A percentile compares a stretch with the other conserved stretches of the same genome.
phyloP scores from a whole-genome alignment of 1,140 invertebrate genomes.

The Saccostrea glomerata region DNA sequence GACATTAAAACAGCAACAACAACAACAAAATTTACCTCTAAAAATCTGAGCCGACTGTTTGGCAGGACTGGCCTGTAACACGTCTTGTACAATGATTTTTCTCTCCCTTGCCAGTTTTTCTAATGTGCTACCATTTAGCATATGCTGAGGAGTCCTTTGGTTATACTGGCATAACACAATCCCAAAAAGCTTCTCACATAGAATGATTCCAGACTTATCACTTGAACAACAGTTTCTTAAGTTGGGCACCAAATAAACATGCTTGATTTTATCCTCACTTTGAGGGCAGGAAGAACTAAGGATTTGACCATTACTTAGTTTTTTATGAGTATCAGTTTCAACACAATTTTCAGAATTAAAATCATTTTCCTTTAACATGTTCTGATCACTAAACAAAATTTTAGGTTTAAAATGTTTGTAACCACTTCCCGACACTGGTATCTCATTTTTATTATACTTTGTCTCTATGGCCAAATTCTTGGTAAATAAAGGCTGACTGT shows the following conservation, averaged over 20 bases:
- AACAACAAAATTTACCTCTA: slow-evolving; percentile 55
- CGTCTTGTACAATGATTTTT: slow-evolving; percentile 63
- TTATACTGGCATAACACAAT: slow-evolving; percentile 65
- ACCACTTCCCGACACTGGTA: slow-evolving; percentile 38
- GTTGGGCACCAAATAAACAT: slow-evolving; percentile 61
- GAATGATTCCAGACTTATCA: slow-evolving; percentile 56
- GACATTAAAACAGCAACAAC: neutral
- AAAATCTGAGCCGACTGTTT: slow-evolving; percentile 60
- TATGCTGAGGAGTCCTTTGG: slow-evolving; percentile 41
- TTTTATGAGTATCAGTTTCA: slow-evolving; percentile 14
- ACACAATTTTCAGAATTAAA: slow-evolving; percentile 27
- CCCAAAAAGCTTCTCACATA: slow-evolving; percentile 66
- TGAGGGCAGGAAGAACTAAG: slow-evolving; percentile 24
- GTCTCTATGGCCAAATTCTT: neutral
- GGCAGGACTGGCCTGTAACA: slow-evolving; percentile 59
- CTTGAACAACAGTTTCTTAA: slow-evolving; percentile 52
- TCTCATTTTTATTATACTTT: slow-evolving; percentile 45
- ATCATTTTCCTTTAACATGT: slow-evolving; percentile 48
- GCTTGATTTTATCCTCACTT: slow-evolving; percentile 59
- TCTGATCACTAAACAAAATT: slow-evolving; percentile 44
- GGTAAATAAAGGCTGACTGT: slow-evolving; percentile 10
- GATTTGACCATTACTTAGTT: slow-evolving; percentile 1
- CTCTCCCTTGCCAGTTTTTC: slow-evolving; percentile 51
- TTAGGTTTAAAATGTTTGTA: slow-evolving; percentile 43
- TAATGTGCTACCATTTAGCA: slow-evolving; percentile 43